Conservation (phyloP, 2,113 vertebrate genomes). For the Trochalopteron elliotii region DNA sequence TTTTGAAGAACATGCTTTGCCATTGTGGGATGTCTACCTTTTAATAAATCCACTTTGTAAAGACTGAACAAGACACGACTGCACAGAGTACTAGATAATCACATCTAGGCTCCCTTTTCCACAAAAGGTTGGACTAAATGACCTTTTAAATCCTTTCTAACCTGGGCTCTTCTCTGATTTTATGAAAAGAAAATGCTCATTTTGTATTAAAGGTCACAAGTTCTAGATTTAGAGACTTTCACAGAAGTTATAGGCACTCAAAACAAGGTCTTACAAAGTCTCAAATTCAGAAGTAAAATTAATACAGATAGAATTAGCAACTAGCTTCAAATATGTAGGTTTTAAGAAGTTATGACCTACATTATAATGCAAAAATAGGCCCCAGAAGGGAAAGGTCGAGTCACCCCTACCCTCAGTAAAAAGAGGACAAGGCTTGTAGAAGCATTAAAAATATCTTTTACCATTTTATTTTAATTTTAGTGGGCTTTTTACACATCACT, state of each 20-base stretch:
- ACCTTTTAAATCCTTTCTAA: not conserved
- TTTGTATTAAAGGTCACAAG: not conserved
- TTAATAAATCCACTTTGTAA: not conserved
- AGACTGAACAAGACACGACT: not conserved
- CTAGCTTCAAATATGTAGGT: not conserved
- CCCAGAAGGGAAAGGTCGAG: not conserved
- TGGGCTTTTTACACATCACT: not conserved
- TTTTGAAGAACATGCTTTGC: not conserved
- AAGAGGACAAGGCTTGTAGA: not conserved
- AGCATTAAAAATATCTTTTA: not conserved
- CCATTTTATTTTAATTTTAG: not conserved
- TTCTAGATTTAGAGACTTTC: not conserved
- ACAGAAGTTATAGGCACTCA: not conserved
- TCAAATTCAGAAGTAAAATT: constrained; percentile 16
- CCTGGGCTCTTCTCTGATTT: not conserved
- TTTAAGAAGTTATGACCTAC: constrained; percentile 35
- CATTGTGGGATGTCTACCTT: not conserved
- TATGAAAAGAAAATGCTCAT: not conserved
- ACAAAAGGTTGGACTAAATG: not conserved
- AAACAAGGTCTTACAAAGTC: not conserved
- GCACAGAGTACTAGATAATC: not conserved
- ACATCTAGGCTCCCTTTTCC: not conserved
- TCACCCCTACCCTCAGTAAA: not conserved
- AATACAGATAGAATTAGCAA: constrained; percentile 22
- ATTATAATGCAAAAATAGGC: constrained; percentile 29